phyloP scores from a whole-genome alignment of 2,113 vertebrate species.

The Accipiter virgatus region DNA sequence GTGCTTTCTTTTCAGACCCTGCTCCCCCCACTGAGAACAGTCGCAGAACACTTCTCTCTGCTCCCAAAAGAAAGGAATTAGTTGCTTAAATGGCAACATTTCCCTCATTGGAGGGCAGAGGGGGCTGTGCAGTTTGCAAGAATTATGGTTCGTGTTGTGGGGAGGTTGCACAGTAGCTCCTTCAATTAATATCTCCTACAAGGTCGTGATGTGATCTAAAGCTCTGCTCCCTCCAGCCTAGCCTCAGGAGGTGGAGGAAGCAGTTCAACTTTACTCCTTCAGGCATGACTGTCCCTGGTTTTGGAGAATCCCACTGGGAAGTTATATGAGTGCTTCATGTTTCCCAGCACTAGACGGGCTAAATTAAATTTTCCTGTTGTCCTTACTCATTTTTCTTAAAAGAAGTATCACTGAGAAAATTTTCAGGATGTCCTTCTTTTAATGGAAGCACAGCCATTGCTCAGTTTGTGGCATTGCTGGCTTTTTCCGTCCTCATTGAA shows the following conservation, averaged over 20 bases:
- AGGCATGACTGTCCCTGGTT: background rate
- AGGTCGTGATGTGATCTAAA: background rate
- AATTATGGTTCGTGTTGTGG: background rate
- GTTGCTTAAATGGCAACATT: background rate
- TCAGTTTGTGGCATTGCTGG: background rate
- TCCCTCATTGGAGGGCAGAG: background rate
- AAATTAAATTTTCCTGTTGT: constrained; percentile 20
- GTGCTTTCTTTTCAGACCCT: background rate
- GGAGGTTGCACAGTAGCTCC: background rate
- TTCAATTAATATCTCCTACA: background rate
- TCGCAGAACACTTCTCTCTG: background rate
- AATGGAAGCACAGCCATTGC: background rate
- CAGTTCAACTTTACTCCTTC: background rate
- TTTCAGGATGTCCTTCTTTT: background rate
- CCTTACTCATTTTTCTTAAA: background rate
- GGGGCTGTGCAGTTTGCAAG: background rate
- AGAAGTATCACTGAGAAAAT: background rate
- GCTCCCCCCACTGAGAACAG: background rate
- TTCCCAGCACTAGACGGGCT: background rate
- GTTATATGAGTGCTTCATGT: background rate
- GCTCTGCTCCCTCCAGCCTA: background rate
- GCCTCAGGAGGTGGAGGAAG: background rate
- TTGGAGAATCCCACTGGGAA: background rate
- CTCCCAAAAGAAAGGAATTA: background rate
- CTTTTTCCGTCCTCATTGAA: background rate